Percentiles rank a stretch among this genome's conserved stretches.
Evolutionary conservation across 2,113 vertebrate genomes (phyloP).

Genomic region (Suncus etruscus): DNA sequence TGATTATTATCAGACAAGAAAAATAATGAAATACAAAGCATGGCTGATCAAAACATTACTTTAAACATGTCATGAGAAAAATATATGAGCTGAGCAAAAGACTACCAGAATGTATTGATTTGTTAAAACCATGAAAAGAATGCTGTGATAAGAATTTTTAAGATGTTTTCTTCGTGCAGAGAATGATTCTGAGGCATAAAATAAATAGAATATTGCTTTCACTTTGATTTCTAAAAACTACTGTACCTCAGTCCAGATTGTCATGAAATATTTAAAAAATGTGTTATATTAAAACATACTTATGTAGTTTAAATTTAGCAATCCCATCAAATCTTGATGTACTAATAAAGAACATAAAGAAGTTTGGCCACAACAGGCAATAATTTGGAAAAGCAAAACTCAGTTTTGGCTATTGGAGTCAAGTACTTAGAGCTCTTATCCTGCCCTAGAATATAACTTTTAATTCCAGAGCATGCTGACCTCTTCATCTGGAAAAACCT

Average conservation of each 20-base stretch:
- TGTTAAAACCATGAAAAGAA: constrained; percentile 69
- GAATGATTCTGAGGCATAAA: constrained; percentile 40
- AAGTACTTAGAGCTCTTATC: constrained; percentile 46
- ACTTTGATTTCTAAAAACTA: constrained; percentile 15
- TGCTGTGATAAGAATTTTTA: constrained; percentile 63
- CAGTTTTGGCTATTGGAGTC: constrained; percentile 29
- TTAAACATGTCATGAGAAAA: constrained; percentile 64
- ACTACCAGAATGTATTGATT: constrained; percentile 70
- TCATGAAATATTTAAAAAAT: constrained; percentile 31
- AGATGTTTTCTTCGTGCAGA: constrained; percentile 40
- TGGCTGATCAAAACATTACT: constrained; percentile 65
- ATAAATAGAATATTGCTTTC: constrained; percentile 48
- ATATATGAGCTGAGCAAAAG: constrained; percentile 51
- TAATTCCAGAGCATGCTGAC: constrained; percentile 55
- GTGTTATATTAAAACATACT: constrained; percentile 15
- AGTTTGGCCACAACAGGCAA: constrained; percentile 16
- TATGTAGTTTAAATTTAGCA: constrained; percentile 51
- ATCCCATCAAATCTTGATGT: not conserved
- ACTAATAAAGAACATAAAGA: constrained; percentile 61
- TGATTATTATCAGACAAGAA: constrained; percentile 76
- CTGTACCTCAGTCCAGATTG: not conserved
- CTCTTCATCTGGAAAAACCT: constrained; percentile 52
- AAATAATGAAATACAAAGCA: constrained; percentile 71
- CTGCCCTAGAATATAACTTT: not conserved
- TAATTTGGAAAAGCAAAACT: constrained; percentile 43